Conservation (phyloP, 1,140 invertebrate species). For the Tetraneura akinire region DNA sequence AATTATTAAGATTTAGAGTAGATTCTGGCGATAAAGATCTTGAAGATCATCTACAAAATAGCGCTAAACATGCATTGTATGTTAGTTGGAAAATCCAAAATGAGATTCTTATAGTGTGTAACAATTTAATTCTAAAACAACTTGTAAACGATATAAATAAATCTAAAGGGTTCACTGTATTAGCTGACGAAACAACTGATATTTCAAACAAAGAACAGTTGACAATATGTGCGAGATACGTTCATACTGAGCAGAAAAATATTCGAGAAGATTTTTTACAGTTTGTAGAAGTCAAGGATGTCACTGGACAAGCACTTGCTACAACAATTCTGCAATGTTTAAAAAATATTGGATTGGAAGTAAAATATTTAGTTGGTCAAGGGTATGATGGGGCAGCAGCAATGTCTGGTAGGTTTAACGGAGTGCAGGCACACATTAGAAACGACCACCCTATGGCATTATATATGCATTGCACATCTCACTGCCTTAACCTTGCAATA, state of each 20-base stretch:
- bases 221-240: constrained; percentile 52
- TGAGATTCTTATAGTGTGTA: constrained; percentile 52
- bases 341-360: not conserved
- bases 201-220: constrained; percentile 53
- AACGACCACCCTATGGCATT: constrained; percentile 33
- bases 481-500: constrained; percentile 56
- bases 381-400: constrained; percentile 57
- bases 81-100: constrained; percentile 52
- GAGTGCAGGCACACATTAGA: constrained; percentile 50
- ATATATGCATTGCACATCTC: constrained; percentile 57
- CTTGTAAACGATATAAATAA: constrained; percentile 51
- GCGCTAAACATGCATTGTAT: constrained; percentile 50
- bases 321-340: constrained; percentile 52
- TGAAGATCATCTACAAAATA: constrained; percentile 53
- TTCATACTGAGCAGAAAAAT: constrained; percentile 43
- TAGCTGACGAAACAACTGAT: constrained; percentile 53
- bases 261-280: constrained; percentile 54
- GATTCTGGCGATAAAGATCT: constrained; percentile 55
- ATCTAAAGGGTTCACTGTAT: constrained; percentile 43
- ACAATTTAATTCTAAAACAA: constrained; percentile 43
- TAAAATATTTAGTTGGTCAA: constrained; percentile 33
- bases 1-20: constrained; percentile 53
- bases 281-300: constrained; percentile 54
- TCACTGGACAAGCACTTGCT: constrained; percentile 54
- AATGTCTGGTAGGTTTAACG: constrained; percentile 56